Evolutionary conservation across 2,888 invertebrate species (phyloP).

Genomic region (Sphaerophoria rueppellii): DNA sequence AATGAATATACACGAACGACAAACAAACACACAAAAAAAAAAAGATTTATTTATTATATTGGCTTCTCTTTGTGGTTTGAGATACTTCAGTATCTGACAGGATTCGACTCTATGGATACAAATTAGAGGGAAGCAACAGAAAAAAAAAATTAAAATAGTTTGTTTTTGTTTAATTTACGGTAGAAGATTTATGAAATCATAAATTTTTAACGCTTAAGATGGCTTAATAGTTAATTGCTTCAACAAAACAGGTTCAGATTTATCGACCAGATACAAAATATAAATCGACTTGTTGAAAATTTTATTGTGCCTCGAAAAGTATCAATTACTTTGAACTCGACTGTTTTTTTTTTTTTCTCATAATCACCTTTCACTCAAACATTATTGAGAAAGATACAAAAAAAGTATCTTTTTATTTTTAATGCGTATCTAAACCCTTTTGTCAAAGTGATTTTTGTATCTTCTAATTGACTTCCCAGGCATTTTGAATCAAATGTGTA

Average conservation of each 20-base stretch:
- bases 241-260: constrained; percentile 18
- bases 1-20: not conserved
- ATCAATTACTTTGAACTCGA: not conserved
- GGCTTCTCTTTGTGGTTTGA: constrained; percentile 30
- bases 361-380: not conserved
- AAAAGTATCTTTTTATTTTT: not conserved
- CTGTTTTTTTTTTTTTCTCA: not conserved
- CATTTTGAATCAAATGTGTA: not conserved
- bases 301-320: not conserved
- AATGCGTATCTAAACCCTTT: constrained; percentile 9
- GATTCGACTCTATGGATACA: constrained; percentile 44
- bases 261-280: constrained; percentile 11
- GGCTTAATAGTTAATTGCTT: constrained; percentile 4
- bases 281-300: not conserved
- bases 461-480: constrained; percentile 17
- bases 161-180: constrained; percentile 50
- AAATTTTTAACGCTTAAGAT: constrained; percentile 41
- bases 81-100: not conserved
- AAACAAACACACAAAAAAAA: constrained; percentile 7
- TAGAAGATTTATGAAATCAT: constrained; percentile 65
- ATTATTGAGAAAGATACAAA: not conserved
- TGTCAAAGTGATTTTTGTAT: not conserved
- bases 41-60: constrained; percentile 47
- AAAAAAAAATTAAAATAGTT: constrained; percentile 53
- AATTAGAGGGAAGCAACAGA: constrained; percentile 34